Evolutionary conservation across 2,113 vertebrate species (phyloP), one percentile per base, ranked within the genome.

Genomic region (Heterochromis multidens): DNA sequence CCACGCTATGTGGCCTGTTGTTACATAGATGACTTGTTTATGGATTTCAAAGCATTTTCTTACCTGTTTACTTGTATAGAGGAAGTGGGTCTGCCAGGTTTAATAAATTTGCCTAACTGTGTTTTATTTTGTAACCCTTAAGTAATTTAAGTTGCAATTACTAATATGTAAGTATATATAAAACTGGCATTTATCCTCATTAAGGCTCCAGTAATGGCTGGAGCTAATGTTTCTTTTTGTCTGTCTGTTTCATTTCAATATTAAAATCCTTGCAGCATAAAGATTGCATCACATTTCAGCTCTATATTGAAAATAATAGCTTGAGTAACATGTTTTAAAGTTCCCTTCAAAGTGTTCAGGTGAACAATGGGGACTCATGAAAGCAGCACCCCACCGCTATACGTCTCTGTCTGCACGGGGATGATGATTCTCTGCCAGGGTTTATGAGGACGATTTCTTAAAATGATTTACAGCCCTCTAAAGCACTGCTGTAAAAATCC

Each of bases 391-490:
- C 52, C 7, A 7, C n/a, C 46, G 54, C 33, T 17, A 87, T 88
- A 78, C 74, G 79, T 93, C 92, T 94, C 74, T 91, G 83, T 91
- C 87, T 92, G 74, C 79, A 86, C 76, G 61, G 86, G 43, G 86
- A 83, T 78, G 70, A 82, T 91, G 67, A 90, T 83, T 72, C 79
- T 54, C 37, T 86, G 83, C 77, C 83, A 89, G 86, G 54, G 84
- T 84, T 89, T 93, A 89, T 65, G 89, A 86, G 79, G 59, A 85
- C 19, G 6, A 85, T 85, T 85, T 82, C 87, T 88, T 86, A 87
- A 78, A 90, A 82, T 91, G 91, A 94, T 93, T 91, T 92, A 91
- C 89, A 88, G 81, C 84, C 83, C 88, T 87, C 83, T 63, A 87
- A 80, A 85, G 88, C 83, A 33, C 67, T 74, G 79, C 82, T 91